Percentiles rank a stretch among this genome's conserved stretches.
These are phyloP conservation scores for Sphinx pinastri DNA, from an alignment of 2,888 invertebrate genomes.

Conservation along the genomic window DNA sequence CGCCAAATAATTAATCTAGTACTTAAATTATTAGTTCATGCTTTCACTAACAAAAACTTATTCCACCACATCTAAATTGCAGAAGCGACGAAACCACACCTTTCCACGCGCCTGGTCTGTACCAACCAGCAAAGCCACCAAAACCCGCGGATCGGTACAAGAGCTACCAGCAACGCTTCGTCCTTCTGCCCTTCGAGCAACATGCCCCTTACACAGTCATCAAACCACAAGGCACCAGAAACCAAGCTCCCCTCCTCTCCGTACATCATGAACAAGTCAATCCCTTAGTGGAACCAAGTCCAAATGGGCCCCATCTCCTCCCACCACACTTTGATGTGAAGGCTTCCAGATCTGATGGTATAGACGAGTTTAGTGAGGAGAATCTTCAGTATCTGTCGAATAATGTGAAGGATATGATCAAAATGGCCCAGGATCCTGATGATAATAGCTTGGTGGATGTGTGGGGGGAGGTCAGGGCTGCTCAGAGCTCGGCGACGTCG, in stretches of 20 bases:
- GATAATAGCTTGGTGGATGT: conserved; percentile 70
- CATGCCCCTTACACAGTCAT: conserved; percentile 70
- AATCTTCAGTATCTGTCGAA: conserved; percentile 74
- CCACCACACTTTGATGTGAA: conserved; percentile 66
- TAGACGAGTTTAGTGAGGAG: conserved; percentile 66
- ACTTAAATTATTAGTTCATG: too few species aligned
- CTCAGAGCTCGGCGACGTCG: conserved; percentile 61
- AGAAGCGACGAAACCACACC: conserved; percentile 68
- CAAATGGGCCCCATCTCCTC: conserved; percentile 55
- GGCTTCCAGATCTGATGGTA: conserved; percentile 62
- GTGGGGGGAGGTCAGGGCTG: conserved; percentile 64
- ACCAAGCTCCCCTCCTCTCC: conserved; percentile 64
- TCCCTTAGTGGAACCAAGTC: conserved; percentile 68
- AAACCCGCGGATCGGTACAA: conserved; percentile 59
- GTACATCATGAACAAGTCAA: conserved; percentile 66
- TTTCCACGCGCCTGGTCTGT: conserved; percentile 80
- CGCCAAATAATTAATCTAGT: too few species aligned
- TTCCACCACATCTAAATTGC: conserved; percentile 40
- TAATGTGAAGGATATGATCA: conserved; percentile 72
- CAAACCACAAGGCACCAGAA: conserved; percentile 59
- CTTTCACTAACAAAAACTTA: background rate
- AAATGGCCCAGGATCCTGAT: conserved; percentile 65
- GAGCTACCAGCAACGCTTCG: conserved; percentile 55
- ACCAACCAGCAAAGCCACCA: conserved; percentile 79
- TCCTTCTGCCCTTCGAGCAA: conserved; percentile 67